Percentiles rank a stretch among this genome's conserved stretches.
Evolutionary conservation across 2,113 vertebrate genomes (phyloP).

Genomic region (Seriola quinqueradiata): DNA sequence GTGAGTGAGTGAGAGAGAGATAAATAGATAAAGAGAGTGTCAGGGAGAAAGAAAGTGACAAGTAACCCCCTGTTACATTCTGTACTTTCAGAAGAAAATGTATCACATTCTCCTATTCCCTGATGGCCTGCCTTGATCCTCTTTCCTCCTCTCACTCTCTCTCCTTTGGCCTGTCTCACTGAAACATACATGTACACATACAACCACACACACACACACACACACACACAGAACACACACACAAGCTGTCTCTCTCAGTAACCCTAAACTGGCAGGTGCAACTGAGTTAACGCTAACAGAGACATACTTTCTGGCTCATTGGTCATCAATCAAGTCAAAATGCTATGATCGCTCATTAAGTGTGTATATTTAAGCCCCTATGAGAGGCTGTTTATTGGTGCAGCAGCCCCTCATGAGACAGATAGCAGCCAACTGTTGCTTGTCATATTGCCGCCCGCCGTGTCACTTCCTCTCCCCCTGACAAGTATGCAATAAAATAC

Average conservation of each 20-base stretch:
- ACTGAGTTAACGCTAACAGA: conserved; percentile 58
- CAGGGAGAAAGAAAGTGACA: background rate
- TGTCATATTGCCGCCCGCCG: conserved; percentile 40
- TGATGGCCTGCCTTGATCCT: conserved; percentile 37
- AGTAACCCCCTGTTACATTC: conserved; percentile 30
- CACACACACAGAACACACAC: conserved; percentile 5
- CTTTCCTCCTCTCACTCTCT: conserved; percentile 14
- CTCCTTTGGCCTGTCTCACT: background rate
- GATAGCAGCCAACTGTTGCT: conserved; percentile 68
- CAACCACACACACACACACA: conserved; percentile 4
- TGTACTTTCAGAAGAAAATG: conserved; percentile 54
- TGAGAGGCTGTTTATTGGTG: conserved; percentile 52
- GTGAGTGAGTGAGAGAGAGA: background rate
- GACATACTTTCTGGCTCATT: conserved; percentile 32
- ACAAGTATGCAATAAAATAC: conserved; percentile 39
- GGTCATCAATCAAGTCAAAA: conserved; percentile 64
- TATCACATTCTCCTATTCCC: conserved; percentile 59
- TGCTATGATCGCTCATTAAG: conserved; percentile 31
- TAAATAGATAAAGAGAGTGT: background rate
- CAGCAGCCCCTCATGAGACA: conserved; percentile 13
- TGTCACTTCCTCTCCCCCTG: conserved; percentile 32
- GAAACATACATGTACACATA: conserved; percentile 5
- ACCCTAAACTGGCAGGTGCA: conserved; percentile 71
- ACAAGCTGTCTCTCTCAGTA: conserved; percentile 6
- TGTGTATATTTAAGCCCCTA: conserved; percentile 46